Base-by-base conservation (phyloP, 2,888 invertebrate species). In the Malthinus seriepunctatus region DNA sequence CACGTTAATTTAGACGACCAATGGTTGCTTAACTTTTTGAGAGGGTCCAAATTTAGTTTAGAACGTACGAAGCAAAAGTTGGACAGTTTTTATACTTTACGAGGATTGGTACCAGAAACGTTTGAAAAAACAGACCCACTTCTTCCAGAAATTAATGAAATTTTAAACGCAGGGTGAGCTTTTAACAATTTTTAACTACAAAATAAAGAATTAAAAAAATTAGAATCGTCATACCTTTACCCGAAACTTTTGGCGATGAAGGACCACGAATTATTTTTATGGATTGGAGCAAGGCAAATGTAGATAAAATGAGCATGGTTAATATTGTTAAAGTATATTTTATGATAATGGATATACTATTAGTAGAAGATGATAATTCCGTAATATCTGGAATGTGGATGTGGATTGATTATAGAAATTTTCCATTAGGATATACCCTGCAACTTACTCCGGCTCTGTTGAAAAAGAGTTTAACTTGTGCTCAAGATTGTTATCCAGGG, bases 401-500 rank as follows among this genome's bases (percentile, higher is more conserved):
- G 5, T 71, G 87, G 14, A 72, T 85, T 35, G 87, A 88, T 67
- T 73, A 85, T 70, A 74, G 79, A 45, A 78, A 80, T 32, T 79
- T 82, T 2, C 81, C 82, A 0, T 66, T 83, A 3, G 80, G 75
- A n/a, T 82, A 86, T 61, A 72, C 84, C 7, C 7, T 46, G 7
- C 53, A 53, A 46, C 78, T 82, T 38, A 84, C 84, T 0, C 85
- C 86, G 2, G 73, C 81, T 0, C 66, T 85, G 32, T 81, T 84
- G 8, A 86, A 84, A 67, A 86, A 86, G 67, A 76, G 35, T 37
- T 52, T 60, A 14, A 54, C 56, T 56, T 35, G 59, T 39, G 79
- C 80, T 15, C 83, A 87, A 74, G 84, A 86, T 59, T 84, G 82
- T 0, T 72, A 85, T 46, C 87, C 88, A 0, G 71, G 86, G 31